Evolutionary conservation across 2,888 invertebrate species (phyloP).

Genomic region (Platerodrilus igneus): DNA sequence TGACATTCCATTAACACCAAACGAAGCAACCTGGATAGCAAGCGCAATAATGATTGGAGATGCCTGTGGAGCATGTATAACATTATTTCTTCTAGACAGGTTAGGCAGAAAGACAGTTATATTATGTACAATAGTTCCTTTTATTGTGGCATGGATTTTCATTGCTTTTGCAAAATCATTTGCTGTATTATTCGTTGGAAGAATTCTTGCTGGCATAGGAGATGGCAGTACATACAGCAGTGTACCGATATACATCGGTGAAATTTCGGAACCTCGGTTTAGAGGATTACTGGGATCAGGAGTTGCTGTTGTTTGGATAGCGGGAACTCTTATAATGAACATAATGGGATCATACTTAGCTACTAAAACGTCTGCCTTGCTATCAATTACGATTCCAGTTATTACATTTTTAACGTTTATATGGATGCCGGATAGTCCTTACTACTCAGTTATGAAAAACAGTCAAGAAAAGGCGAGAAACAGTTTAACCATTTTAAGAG

Average conservation of each 20-base stretch:
- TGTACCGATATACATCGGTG: slow-evolving; percentile 58
- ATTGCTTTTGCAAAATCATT: slow-evolving; percentile 57
- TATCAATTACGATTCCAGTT: slow-evolving; percentile 55
- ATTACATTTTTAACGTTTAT: slow-evolving; percentile 54
- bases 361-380: slow-evolving; percentile 51
- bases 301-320: slow-evolving; percentile 53
- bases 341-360: slow-evolving; percentile 56
- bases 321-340: slow-evolving; percentile 59
- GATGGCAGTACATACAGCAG: slow-evolving; percentile 46
- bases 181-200: slow-evolving; percentile 51
- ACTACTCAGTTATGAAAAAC: slow-evolving; percentile 44
- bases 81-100: slow-evolving; percentile 59
- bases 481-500: slow-evolving; percentile 56
- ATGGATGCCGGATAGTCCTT: slow-evolving; percentile 62
- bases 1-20: slow-evolving; percentile 47
- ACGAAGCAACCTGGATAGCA: slow-evolving; percentile 59
- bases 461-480: slow-evolving; percentile 47
- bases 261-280: slow-evolving; percentile 56
- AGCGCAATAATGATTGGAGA: slow-evolving; percentile 63
- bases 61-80: slow-evolving; percentile 57
- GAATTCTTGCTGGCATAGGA: slow-evolving; percentile 56
- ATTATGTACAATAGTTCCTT: slow-evolving; percentile 58
- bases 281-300: slow-evolving; percentile 61
- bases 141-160: slow-evolving; percentile 60
- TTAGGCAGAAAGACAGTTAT: slow-evolving; percentile 62